These are phyloP conservation scores for Myotis findleyi DNA, from an alignment of 2,797 vertebrate species.

Conservation along the genomic window DNA sequence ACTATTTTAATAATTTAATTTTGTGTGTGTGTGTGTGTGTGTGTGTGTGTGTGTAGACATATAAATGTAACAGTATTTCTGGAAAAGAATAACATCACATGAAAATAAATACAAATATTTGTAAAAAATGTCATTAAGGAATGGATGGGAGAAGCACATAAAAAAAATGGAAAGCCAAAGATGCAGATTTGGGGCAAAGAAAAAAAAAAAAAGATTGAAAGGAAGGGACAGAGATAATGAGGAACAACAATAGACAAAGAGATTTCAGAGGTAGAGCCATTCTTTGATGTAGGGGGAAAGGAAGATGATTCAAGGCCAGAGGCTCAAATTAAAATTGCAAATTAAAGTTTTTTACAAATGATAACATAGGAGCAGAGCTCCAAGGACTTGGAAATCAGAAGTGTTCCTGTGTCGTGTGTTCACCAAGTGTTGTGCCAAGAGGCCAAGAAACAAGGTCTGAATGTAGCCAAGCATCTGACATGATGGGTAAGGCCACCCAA, in stretches of 20 bases:
- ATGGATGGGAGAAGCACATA: not conserved
- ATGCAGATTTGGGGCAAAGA: not conserved
- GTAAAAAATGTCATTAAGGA: not conserved
- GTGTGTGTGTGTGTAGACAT: not conserved
- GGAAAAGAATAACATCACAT: not conserved
- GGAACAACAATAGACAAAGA: not conserved
- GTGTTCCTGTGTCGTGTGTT: not conserved
- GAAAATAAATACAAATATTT: not conserved
- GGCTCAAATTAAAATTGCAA: not conserved
- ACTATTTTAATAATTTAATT: not conserved
- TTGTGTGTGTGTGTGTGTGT: not conserved
- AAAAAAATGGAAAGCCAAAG: not conserved
- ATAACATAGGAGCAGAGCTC: not conserved
- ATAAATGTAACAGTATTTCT: not conserved
- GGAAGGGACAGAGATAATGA: not conserved
- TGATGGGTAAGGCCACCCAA: not conserved
- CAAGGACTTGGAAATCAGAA: not conserved
- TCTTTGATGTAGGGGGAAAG: not conserved
- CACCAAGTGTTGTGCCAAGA: not conserved
- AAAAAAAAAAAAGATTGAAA: not conserved
- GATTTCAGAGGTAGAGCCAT: not conserved
- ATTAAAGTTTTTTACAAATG: constrained; percentile 40
- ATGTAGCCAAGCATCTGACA: not conserved
- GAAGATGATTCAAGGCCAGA: not conserved
- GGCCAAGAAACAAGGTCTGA: not conserved